phyloP scores from a whole-genome alignment of 2,888 invertebrate species.

The Caenorhabditis panamensis region DNA sequence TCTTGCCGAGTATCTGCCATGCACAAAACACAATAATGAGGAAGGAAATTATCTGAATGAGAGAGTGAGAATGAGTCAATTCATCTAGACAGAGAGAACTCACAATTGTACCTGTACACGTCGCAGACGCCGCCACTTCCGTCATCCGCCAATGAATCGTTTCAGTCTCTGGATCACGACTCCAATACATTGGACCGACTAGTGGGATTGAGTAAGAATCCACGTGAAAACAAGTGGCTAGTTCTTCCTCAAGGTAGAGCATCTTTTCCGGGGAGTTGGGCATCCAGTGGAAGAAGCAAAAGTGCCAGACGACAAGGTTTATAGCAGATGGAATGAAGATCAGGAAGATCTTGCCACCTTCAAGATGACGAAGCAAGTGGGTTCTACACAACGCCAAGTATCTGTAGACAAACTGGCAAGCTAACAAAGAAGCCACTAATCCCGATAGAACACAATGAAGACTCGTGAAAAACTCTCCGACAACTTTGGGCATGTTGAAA shows the following conservation, averaged over 20 bases:
- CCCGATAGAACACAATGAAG: slow-evolving; percentile 16
- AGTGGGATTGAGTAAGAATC: too few relatives aligned
- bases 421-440: slow-evolving; percentile 1
- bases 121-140: too few relatives aligned
- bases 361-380: neutral
- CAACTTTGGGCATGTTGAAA: neutral
- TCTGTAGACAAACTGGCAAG: slow-evolving; percentile 15
- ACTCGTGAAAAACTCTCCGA: neutral
- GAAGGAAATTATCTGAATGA: too few relatives aligned
- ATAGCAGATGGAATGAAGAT: neutral
- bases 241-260: too few relatives aligned
- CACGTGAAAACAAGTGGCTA: too few relatives aligned
- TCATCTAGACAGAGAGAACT: slow-evolving; percentile 22
- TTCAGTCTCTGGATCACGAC: too few relatives aligned
- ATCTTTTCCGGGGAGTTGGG: too few relatives aligned
- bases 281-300: neutral
- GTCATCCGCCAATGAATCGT: too few relatives aligned
- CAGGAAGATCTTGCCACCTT: neutral
- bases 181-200: too few relatives aligned
- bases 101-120: slow-evolving; percentile 7
- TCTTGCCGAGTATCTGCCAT: neutral
- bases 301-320: neutral
- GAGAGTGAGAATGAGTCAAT: too few relatives aligned
- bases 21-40: neutral
- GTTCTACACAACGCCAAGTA: slow-evolving; percentile 6